Evolutionary conservation across 1,140 invertebrate genomes (phyloP).

Genomic region (Bombus pascuorum): DNA sequence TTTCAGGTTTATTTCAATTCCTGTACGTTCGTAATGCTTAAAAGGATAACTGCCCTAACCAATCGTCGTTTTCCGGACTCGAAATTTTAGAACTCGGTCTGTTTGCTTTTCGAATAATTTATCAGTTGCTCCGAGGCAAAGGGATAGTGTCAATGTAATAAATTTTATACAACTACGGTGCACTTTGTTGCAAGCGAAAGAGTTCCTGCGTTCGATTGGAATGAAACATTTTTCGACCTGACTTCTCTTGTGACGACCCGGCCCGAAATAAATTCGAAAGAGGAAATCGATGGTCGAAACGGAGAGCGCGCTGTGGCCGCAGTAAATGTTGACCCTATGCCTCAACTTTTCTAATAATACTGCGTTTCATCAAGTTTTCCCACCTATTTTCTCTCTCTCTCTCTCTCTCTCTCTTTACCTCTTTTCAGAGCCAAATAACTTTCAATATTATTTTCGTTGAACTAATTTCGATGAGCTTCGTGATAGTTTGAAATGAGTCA

Average conservation of each 20-base stretch:
- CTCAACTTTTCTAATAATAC: conserved; percentile 53
- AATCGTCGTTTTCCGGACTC: neutral
- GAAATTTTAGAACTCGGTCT: neutral
- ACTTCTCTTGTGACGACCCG: too few relatives aligned
- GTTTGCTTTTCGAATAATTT: neutral
- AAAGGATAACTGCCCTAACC: too few relatives aligned
- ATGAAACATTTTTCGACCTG: neutral
- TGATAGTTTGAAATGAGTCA: neutral
- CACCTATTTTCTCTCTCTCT: neutral
- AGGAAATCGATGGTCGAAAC: conserved; percentile 32
- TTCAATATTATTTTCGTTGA: neutral
- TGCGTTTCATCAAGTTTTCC: conserved; percentile 3
- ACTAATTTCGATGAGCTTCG: neutral
- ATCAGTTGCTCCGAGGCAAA: neutral
- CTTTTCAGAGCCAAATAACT: neutral
- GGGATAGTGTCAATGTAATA: neutral
- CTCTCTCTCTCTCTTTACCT: neutral
- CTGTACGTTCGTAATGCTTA: neutral
- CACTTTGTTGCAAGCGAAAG: neutral
- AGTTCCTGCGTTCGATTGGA: neutral
- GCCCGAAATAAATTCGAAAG: conserved; percentile 38
- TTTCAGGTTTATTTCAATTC: neutral
- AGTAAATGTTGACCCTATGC: conserved; percentile 29
- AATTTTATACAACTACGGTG: neutral
- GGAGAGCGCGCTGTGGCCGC: neutral